Conservation (phyloP, 2,888 invertebrate species). For the Portevinia maculata region DNA sequence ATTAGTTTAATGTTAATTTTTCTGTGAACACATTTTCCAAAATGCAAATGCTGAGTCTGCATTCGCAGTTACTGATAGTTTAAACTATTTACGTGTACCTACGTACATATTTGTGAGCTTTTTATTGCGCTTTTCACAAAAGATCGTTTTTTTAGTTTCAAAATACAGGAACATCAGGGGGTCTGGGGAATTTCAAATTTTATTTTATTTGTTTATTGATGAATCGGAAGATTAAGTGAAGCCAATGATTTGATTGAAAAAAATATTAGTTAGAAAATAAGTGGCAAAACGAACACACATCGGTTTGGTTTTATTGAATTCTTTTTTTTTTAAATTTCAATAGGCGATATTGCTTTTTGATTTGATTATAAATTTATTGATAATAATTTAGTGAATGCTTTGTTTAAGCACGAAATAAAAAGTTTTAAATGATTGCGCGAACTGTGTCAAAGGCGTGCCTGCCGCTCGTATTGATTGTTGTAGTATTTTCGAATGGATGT, state of each 20-base stretch:
- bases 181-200: neutral
- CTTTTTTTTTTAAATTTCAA: neutral
- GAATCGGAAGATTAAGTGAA: slow-evolving; percentile 20
- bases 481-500: neutral
- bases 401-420: neutral
- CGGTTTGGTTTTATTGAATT: neutral
- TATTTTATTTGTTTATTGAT: slow-evolving; percentile 11
- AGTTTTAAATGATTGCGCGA: slow-evolving; percentile 18
- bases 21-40: neutral
- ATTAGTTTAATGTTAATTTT: slow-evolving; percentile 28
- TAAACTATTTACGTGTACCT: slow-evolving; percentile 11
- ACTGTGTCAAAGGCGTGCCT: neutral
- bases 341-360: neutral
- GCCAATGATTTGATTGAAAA: slow-evolving; percentile 2
- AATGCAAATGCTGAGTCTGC: slow-evolving; percentile 3
- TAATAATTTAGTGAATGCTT: neutral
- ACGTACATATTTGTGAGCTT: slow-evolving; percentile 7
- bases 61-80: slow-evolving; percentile 14
- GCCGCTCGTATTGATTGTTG: slow-evolving; percentile 17
- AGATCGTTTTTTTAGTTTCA: slow-evolving; percentile 11
- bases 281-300: neutral
- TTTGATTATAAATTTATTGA: slow-evolving; percentile 13
- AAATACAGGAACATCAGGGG: neutral
- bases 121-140: slow-evolving; percentile 13
- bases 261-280: slow-evolving; percentile 18